Evolutionary conservation across 2,113 vertebrate species (phyloP).

Genomic region (Tinamus guttatus): DNA sequence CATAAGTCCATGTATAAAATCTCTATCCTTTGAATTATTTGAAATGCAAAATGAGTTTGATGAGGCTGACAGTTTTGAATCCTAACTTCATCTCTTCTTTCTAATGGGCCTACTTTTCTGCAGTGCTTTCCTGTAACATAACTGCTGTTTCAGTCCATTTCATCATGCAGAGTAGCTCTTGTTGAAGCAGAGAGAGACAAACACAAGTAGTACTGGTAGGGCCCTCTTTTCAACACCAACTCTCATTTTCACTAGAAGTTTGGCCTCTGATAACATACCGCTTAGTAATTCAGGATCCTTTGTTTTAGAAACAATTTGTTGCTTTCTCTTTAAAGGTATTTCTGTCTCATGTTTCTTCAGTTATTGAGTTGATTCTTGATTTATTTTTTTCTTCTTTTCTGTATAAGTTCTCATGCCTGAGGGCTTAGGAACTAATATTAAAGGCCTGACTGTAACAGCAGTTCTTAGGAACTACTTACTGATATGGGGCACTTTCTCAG

Average conservation of each 20-base stretch:
- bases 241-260: background rate
- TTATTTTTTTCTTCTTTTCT: background rate
- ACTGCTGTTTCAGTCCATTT: background rate
- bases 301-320: constrained; percentile 1
- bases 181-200: background rate
- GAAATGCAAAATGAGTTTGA: background rate
- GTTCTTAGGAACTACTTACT: background rate
- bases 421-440: background rate
- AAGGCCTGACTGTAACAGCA: background rate
- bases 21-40: background rate
- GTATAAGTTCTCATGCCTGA: background rate
- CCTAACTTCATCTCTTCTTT: constrained; percentile 32
- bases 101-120: background rate
- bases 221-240: background rate
- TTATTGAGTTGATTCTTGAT: constrained; percentile 5
- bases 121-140: background rate
- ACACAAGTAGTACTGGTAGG: background rate
- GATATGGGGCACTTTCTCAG: background rate
- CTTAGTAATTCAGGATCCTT: background rate
- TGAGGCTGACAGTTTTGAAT: background rate
- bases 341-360: background rate
- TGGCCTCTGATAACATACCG: background rate
- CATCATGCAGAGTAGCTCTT: background rate
- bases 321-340: background rate
- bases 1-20: background rate